These are phyloP conservation scores for Melanitta fusca DNA, from an alignment of 2,797 vertebrate genomes.

Conservation along the genomic window DNA sequence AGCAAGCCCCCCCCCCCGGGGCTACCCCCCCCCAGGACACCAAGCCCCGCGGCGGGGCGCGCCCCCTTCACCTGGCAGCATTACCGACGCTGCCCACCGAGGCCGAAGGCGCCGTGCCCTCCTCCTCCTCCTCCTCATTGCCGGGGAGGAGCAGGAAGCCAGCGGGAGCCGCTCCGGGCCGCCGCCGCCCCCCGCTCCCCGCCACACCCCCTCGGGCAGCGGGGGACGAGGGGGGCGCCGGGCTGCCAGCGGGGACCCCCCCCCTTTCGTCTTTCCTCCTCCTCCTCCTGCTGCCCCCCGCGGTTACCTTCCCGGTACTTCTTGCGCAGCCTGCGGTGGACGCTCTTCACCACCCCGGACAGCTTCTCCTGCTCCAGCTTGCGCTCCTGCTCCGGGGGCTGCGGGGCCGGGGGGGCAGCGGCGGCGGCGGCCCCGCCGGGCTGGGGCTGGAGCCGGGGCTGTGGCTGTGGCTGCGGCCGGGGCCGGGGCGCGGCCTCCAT, in stretches of 20 bases:
- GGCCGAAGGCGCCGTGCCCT: too few species aligned
- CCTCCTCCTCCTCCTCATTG: too few species aligned
- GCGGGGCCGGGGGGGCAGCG: conserved; percentile 10
- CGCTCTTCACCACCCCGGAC: conserved; percentile 94
- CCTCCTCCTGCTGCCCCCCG: not conserved
- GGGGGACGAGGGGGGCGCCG: not conserved
- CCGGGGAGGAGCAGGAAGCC: not conserved
- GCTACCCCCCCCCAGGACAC: too few species aligned
- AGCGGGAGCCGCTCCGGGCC: not conserved
- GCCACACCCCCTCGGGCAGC: conserved; percentile 21
- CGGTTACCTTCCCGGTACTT: conserved; percentile 95
- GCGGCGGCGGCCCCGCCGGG: conserved; percentile 16
- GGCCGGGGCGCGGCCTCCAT: conserved; percentile 81
- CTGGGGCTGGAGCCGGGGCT: conserved; percentile 71
- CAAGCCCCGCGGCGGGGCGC: too few species aligned
- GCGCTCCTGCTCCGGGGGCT: conserved; percentile 71
- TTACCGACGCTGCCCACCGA: too few species aligned
- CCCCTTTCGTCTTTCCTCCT: too few species aligned
- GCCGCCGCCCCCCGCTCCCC: not conserved
- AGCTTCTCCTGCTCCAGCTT: conserved; percentile 93
- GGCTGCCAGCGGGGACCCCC: too few species aligned
- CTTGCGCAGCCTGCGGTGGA: conserved; percentile 94
- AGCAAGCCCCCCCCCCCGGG: too few species aligned
- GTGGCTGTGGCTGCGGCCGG: not conserved
- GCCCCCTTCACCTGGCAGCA: too few species aligned